A percentile compares a stretch with the other conserved stretches of the same genome.
Evolutionary conservation across 2,113 vertebrate genomes (phyloP).

Genomic region (Acrocephalus kingi): DNA sequence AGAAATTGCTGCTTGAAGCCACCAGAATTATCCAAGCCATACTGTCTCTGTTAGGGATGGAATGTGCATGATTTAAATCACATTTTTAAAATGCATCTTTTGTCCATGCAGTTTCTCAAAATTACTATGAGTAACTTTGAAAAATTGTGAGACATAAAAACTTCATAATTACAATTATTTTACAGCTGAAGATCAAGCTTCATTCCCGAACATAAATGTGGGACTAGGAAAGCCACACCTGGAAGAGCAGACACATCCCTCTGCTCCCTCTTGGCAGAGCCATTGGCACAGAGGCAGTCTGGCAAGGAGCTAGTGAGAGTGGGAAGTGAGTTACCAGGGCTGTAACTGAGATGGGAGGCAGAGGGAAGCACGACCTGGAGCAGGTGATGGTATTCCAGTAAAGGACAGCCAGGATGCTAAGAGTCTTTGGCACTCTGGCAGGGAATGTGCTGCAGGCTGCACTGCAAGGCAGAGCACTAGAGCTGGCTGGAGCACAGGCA

Average conservation of each 20-base stretch:
- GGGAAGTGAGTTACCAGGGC: background rate
- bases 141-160: background rate
- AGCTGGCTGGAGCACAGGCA: background rate
- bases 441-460: background rate
- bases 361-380: background rate
- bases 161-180: background rate
- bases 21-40: slow-evolving; percentile 87
- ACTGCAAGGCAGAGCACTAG: background rate
- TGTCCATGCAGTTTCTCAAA: background rate
- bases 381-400: background rate
- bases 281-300: background rate
- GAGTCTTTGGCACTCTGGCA: background rate
- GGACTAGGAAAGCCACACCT: background rate
- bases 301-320: background rate
- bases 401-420: background rate
- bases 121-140: background rate
- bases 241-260: background rate
- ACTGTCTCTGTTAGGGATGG: slow-evolving; percentile 79
- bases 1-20: slow-evolving; percentile 88
- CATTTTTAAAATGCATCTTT: background rate
- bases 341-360: background rate
- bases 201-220: background rate
- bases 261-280: background rate
- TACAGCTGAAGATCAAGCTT: background rate
- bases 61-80: background rate